phyloP scores from a whole-genome alignment of 2,888 invertebrate species.

The Agonum fuliginosum region DNA sequence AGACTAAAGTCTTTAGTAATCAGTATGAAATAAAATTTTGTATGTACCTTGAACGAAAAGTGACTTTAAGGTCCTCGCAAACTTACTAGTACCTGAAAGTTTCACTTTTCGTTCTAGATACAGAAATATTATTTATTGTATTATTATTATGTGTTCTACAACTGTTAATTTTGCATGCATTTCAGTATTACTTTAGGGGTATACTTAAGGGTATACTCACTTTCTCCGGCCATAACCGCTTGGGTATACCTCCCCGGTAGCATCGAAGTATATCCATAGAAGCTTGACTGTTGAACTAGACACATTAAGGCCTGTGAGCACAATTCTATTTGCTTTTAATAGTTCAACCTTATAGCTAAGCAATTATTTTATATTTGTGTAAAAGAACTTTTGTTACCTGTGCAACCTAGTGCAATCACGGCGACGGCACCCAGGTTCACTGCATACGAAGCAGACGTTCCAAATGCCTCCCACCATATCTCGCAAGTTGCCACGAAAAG shows the following conservation, averaged over 20 bases:
- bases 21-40: too few species aligned
- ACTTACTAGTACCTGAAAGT: too few species aligned
- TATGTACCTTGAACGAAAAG: too few species aligned
- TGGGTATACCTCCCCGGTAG: constrained; percentile 92
- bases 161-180: too few species aligned
- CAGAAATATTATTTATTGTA: too few species aligned
- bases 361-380: too few species aligned
- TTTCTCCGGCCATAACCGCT: constrained; percentile 96
- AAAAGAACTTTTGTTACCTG: constrained; percentile 75
- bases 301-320: neutral
- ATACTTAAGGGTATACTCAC: constrained; percentile 74
- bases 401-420: constrained; percentile 90
- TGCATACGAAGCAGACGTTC: constrained; percentile 85
- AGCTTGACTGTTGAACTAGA: constrained; percentile 92
- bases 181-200: too few species aligned
- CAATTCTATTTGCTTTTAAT: constrained; percentile 12
- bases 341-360: too few species aligned
- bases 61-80: too few species aligned
- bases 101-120: too few species aligned
- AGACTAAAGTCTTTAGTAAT: too few species aligned
- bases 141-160: too few species aligned
- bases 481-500: constrained; percentile 90
- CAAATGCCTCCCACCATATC: constrained; percentile 90
- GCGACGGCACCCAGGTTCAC: constrained; percentile 90
- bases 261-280: constrained; percentile 95